Conservation (phyloP, 2,113 vertebrate genomes). For the Poeciliopsis turrubarensis region DNA sequence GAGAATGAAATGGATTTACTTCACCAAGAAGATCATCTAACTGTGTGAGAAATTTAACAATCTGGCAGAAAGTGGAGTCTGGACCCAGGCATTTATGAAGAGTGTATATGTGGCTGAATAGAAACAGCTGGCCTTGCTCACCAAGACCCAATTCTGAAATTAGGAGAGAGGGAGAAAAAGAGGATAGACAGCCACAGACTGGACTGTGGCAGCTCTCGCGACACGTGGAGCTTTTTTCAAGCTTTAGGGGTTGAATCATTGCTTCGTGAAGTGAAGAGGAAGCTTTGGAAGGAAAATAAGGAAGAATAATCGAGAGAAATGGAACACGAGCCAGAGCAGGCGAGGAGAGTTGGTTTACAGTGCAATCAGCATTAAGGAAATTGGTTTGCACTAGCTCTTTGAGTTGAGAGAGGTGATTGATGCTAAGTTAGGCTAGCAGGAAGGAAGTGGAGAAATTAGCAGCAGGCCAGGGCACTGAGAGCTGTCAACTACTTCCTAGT, state of each 20-base stretch:
- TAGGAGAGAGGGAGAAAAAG: not conserved
- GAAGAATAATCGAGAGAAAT: conserved; percentile 58
- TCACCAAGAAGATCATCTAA: not conserved
- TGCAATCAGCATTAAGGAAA: conserved; percentile 81
- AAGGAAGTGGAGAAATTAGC: conserved; percentile 80
- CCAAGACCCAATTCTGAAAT: not conserved
- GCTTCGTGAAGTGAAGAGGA: conserved; percentile 58
- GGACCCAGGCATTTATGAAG: not conserved
- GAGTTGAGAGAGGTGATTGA: conserved; percentile 74
- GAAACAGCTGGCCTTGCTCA: not conserved
- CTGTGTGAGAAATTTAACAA: not conserved
- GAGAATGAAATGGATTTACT: not conserved
- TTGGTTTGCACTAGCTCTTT: conserved; percentile 72
- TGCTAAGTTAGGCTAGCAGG: conserved; percentile 79
- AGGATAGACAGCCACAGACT: not conserved
- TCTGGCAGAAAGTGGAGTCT: not conserved
- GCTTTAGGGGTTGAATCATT: conserved; percentile 55
- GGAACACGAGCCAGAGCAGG: conserved; percentile 63
- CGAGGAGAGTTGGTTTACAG: conserved; percentile 76
- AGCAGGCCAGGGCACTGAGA: conserved; percentile 69
- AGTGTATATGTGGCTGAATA: not conserved
- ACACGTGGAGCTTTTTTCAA: conserved; percentile 22
- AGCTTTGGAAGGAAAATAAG: conserved; percentile 58
- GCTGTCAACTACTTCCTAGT: conserved; percentile 83
- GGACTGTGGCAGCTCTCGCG: not conserved